Evolutionary conservation across 2,797 vertebrate species (phyloP), one percentile per base, ranked within the genome.

Genomic region (Chromobotia macracanthus): DNA sequence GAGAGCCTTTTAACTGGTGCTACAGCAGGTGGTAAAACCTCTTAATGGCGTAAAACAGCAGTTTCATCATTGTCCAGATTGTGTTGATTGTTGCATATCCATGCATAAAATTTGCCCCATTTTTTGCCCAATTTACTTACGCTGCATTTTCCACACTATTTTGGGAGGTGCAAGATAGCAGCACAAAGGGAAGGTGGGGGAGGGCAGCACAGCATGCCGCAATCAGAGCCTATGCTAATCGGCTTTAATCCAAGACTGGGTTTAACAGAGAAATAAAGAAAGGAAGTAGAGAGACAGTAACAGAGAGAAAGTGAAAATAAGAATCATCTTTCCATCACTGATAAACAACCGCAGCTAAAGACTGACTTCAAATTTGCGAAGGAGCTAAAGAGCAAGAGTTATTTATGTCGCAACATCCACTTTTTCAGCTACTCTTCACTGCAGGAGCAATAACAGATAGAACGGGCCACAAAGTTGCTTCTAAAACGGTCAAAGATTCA

Each of bases 221-320:
- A 75, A 83, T 77, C 82, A 75, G 65, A 63, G 80, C 81, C 83
- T 84, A 81, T 53, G 82, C 86, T 90, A 91, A 92, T 92, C 91
- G 87, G 87, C 78, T 72, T 87, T 90, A 91, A 93, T 91, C 90
- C 84, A 53, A 69, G 31, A 79, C 60, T 73, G 79, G 84, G 84
- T 88, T 89, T 82, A 82, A 73, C 75, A 50, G 68, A 82, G 86
- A 82, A 82, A 87, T 77, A 58, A 75, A 72, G 64, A 68, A 48
- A 77, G 79, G 25, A 82, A 80, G 64, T 19, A 64, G 46, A 23
- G 41, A 81, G 35, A 63, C 61, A 53, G 56, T 38, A 73, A 68
- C 12, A 23, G 19, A 72, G 8, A 28, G 9, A 63, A 18, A 78
- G 69, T 12, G n/a, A 35, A 23, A n/a, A 55, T 12, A 6, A 68